phyloP scores from a whole-genome alignment of 2,113 vertebrate species.

The Uria lomvia region DNA sequence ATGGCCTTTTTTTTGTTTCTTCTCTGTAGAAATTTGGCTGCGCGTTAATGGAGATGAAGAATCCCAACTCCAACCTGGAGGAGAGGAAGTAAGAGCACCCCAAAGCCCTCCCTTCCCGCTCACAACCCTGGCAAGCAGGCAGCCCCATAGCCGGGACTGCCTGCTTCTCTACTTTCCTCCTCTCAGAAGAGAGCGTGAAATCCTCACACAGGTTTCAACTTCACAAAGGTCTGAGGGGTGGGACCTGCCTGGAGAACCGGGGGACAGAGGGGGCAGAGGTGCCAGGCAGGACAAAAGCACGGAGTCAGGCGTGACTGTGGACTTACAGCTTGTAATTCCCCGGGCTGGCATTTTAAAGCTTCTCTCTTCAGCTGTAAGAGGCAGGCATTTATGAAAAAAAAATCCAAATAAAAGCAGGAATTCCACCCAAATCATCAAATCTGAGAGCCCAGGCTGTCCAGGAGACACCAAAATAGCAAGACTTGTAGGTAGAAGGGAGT shows the following conservation, averaged over 20 bases:
- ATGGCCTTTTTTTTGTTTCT: background rate
- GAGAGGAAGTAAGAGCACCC: constrained; percentile 87
- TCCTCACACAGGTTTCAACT: background rate
- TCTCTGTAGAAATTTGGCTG: constrained; percentile 90
- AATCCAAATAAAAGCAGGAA: background rate
- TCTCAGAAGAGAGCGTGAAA: background rate
- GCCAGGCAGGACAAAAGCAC: background rate
- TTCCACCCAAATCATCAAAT: background rate
- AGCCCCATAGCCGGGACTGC: background rate
- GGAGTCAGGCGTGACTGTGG: background rate
- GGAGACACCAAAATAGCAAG: background rate
- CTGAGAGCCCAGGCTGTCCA: background rate
- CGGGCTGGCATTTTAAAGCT: background rate
- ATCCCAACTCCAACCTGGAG: constrained; percentile 89
- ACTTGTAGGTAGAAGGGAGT: background rate
- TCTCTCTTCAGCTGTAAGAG: background rate
- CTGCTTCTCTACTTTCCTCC: background rate
- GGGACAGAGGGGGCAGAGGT: background rate
- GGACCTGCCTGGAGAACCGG: background rate
- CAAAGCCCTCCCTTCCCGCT: background rate
- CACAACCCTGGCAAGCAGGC: background rate
- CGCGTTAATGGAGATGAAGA: constrained; percentile 94
- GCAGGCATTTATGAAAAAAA: background rate
- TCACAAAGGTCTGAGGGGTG: background rate
- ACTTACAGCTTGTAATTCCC: background rate